These are phyloP conservation scores for Ptilorrhoa leucosticta DNA, from an alignment of 2,113 vertebrate species.

Conservation along the genomic window DNA sequence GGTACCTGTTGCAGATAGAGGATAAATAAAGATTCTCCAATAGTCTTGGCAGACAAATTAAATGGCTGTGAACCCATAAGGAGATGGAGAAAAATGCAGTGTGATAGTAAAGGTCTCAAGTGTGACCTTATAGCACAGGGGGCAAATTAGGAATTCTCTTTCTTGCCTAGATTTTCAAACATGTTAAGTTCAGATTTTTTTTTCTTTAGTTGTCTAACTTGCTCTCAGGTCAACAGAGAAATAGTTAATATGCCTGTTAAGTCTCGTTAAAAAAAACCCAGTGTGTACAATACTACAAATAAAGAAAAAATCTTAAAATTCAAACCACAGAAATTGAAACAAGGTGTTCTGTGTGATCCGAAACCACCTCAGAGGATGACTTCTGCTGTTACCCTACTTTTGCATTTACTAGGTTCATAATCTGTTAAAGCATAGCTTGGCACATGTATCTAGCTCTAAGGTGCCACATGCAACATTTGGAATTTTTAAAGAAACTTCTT, in stretches of 20 bases:
- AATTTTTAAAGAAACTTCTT: not conserved
- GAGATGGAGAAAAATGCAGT: not conserved
- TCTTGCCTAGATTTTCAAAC: not conserved
- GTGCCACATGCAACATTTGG: not conserved
- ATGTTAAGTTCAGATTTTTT: not conserved
- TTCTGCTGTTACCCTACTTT: not conserved
- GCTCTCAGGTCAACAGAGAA: not conserved
- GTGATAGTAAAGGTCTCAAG: not conserved
- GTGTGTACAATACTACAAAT: fast-evolving
- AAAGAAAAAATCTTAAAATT: not conserved
- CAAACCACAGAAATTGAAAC: not conserved
- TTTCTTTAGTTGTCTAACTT: not conserved
- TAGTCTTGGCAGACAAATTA: not conserved
- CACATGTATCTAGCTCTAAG: not conserved
- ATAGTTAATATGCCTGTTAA: not conserved
- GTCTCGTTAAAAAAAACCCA: not conserved
- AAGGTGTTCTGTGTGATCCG: not conserved
- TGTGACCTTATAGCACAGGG: not conserved
- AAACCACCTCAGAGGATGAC: not conserved
- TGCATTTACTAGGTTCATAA: not conserved
- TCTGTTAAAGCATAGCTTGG: not conserved
- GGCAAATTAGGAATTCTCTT: not conserved
- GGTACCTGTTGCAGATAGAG: not conserved
- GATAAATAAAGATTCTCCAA: not conserved
- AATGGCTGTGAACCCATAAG: not conserved